Conservation (phyloP, 2,888 invertebrate species). For the Ochropacha duplaris region DNA sequence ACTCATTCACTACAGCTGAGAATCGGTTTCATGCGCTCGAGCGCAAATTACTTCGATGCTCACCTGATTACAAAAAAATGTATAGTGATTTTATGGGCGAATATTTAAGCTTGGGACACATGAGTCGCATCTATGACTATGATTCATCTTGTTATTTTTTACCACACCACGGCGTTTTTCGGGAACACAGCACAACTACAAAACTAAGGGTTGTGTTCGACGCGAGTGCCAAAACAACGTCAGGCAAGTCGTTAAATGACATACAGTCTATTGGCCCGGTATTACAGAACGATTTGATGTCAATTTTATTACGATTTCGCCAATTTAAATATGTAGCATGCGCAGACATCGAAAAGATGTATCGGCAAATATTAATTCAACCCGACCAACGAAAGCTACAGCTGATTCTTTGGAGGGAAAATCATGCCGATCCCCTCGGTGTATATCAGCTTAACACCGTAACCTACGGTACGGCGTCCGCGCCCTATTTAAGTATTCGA, state of each 20-base stretch:
- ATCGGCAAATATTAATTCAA: slow-evolving; percentile 30
- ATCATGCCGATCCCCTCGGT: slow-evolving; percentile 19
- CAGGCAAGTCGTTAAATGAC: slow-evolving; percentile 27
- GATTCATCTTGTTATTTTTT: slow-evolving; percentile 15
- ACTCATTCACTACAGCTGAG: slow-evolving; percentile 14
- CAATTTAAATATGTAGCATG: slow-evolving; percentile 30
- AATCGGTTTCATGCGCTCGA: slow-evolving; percentile 19
- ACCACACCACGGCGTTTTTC: slow-evolving; percentile 20
- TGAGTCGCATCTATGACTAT: slow-evolving; percentile 14
- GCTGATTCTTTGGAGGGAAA: slow-evolving; percentile 40
- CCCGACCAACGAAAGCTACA: slow-evolving; percentile 35
- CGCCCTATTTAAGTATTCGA: slow-evolving; percentile 36
- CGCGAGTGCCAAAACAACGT: slow-evolving; percentile 14
- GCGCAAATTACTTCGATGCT: slow-evolving; percentile 13
- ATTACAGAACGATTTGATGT: slow-evolving; percentile 30
- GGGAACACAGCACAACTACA: not conserved
- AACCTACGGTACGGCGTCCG: slow-evolving; percentile 13
- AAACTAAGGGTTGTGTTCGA: slow-evolving; percentile 22
- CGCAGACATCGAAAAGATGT: slow-evolving; percentile 40
- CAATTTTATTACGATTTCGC: slow-evolving; percentile 30
- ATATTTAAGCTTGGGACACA: slow-evolving; percentile 12
- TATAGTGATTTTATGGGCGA: slow-evolving; percentile 12
- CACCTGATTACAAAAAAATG: slow-evolving; percentile 10
- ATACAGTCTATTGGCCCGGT: slow-evolving; percentile 27
- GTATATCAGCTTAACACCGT: slow-evolving; percentile 1